Evolutionary conservation across 2,888 invertebrate species (phyloP).

Genomic region (Lepetodrilus schrolli): DNA sequence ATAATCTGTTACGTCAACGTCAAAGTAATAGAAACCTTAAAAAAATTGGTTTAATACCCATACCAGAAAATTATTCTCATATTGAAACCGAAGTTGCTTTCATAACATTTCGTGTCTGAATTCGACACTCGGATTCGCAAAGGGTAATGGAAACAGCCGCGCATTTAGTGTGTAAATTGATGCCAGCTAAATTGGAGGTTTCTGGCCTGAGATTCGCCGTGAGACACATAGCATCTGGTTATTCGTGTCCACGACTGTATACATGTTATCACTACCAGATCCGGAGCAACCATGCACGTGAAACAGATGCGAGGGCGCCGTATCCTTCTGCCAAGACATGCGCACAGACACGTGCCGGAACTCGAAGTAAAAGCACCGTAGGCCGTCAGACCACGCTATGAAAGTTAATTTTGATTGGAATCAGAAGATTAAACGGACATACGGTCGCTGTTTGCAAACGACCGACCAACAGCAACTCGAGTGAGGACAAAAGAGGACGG

Average conservation of each 20-base stretch:
- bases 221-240: conserved; percentile 9
- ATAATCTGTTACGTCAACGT: no score
- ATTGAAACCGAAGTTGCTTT: no score
- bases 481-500: not conserved
- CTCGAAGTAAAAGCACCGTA: conserved; percentile 6
- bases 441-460: conserved; percentile 6
- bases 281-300: not conserved
- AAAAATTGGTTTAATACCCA: no score
- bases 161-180: not conserved
- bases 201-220: not conserved
- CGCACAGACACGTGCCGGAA: conserved; percentile 20
- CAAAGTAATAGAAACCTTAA: no score
- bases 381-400: not conserved
- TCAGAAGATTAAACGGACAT: conserved; percentile 17
- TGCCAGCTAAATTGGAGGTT: not conserved
- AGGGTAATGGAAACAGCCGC: not conserved
- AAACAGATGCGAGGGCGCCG: conserved; percentile 16
- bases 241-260: not conserved
- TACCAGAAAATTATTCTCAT: no score
- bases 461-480: not conserved
- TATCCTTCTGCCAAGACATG: not conserved
- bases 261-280: conserved; percentile 14
- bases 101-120: no score
- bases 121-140: not conserved
- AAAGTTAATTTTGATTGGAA: conserved; percentile 22